Conservation (phyloP, 2,888 invertebrate species). For the Crioceris asparagi region DNA sequence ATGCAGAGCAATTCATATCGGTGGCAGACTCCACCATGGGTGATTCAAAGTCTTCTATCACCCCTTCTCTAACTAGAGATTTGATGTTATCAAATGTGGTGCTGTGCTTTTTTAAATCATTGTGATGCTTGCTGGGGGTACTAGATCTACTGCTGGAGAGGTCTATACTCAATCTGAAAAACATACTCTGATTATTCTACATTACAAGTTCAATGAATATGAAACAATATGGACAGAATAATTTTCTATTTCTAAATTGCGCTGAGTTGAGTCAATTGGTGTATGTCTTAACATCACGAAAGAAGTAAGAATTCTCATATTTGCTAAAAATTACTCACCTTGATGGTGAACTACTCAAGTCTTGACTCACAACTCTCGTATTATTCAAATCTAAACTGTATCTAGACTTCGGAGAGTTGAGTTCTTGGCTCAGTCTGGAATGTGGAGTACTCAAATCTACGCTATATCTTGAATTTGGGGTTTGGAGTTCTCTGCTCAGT, state of each 20-base stretch:
- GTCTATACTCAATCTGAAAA: slow-evolving; percentile 24
- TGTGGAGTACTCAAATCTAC: slow-evolving; percentile 56
- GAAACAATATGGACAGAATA: too few relatives aligned
- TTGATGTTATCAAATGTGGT: slow-evolving; percentile 70
- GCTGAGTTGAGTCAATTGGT: too few relatives aligned
- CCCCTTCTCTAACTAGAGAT: slow-evolving; percentile 60
- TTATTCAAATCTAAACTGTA: slow-evolving; percentile 52
- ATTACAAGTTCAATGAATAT: too few relatives aligned
- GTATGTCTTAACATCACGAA: too few relatives aligned
- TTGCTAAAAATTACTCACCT: slow-evolving; percentile 11
- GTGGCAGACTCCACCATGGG: slow-evolving; percentile 50
- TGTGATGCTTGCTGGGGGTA: slow-evolving; percentile 42
- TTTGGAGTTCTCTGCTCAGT: slow-evolving; percentile 44
- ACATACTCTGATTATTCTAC: too few relatives aligned
- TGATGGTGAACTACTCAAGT: slow-evolving; percentile 33
- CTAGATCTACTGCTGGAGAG: slow-evolving; percentile 34
- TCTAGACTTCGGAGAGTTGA: slow-evolving; percentile 50
- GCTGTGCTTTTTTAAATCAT: slow-evolving; percentile 60
- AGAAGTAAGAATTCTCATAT: background rate
- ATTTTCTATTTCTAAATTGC: too few relatives aligned
- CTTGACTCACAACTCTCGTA: slow-evolving; percentile 31
- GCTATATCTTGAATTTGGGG: slow-evolving; percentile 52
- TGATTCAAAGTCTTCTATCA: slow-evolving; percentile 46
- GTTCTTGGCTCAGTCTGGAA: slow-evolving; percentile 43
- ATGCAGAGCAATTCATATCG: slow-evolving; percentile 46